Evolutionary conservation across 1,140 invertebrate genomes (phyloP).

Genomic region (Musca domestica): DNA sequence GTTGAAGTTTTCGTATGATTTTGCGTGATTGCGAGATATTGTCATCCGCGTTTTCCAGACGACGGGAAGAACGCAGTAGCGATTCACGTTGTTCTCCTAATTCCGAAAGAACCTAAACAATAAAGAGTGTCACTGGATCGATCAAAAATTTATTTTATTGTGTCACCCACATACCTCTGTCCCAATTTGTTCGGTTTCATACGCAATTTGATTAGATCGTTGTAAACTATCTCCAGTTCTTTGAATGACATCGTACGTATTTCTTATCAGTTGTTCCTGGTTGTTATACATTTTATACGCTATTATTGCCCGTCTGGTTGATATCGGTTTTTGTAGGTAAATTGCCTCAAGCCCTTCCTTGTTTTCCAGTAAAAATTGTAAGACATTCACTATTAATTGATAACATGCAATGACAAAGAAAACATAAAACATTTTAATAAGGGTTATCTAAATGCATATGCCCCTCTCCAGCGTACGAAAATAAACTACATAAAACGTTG

Average conservation of each 20-base stretch:
- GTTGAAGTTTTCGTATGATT: slow-evolving; percentile 52
- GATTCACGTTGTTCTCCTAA: slow-evolving; percentile 56
- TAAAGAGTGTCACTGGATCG: too few species aligned
- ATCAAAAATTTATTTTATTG: background rate
- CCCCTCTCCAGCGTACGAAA: too few species aligned
- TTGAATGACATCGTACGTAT: slow-evolving; percentile 40
- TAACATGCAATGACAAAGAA: too few species aligned
- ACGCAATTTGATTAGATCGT: slow-evolving; percentile 70
- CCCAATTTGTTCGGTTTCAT: slow-evolving; percentile 77
- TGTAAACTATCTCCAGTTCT: slow-evolving; percentile 38
- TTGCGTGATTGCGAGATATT: slow-evolving; percentile 51
- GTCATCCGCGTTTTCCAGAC: slow-evolving; percentile 55
- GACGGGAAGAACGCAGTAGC: slow-evolving; percentile 53
- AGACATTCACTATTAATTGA: too few species aligned
- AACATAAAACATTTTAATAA: too few species aligned
- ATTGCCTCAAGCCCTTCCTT: too few species aligned
- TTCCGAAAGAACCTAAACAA: slow-evolving; percentile 48
- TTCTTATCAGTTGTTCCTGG: slow-evolving; percentile 37
- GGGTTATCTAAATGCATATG: too few species aligned
- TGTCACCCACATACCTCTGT: slow-evolving; percentile 60
- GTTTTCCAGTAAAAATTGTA: too few species aligned
- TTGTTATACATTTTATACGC: background rate
- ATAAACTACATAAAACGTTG: too few species aligned
- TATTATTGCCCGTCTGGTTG: too few species aligned
- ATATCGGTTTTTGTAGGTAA: background rate